A percentile compares a stretch with the other conserved stretches of the same genome.
These are phyloP conservation scores for Lycaena phlaeas DNA, from an alignment of 2,888 invertebrate genomes.

Conservation along the genomic window DNA sequence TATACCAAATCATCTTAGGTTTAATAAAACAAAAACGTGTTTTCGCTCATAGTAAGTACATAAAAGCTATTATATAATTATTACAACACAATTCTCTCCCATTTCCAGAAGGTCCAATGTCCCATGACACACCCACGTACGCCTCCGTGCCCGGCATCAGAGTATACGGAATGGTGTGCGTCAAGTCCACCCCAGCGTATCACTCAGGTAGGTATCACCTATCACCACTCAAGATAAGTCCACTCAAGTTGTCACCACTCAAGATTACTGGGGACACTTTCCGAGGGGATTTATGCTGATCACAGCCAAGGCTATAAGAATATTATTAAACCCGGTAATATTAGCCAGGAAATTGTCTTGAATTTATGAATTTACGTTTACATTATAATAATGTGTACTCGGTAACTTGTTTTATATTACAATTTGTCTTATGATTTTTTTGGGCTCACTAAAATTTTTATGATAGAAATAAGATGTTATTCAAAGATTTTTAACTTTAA, in stretches of 20 bases:
- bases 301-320: not conserved
- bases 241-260: too few relatives aligned
- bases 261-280: too few relatives aligned
- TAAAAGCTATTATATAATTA: too few relatives aligned
- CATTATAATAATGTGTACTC: not conserved
- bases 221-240: not conserved
- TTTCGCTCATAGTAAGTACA: too few relatives aligned
- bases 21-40: too few relatives aligned
- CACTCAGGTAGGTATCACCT: conserved; percentile 26
- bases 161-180: conserved; percentile 96
- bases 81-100: too few relatives aligned
- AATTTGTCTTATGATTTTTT: too few relatives aligned
- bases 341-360: conserved; percentile 1
- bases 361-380: conserved; percentile 1
- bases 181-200: conserved; percentile 65
- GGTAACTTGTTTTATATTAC: too few relatives aligned
- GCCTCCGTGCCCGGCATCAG: conserved; percentile 94
- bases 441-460: too few relatives aligned
- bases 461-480: too few relatives aligned
- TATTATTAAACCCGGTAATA: conserved; percentile 2
- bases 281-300: conserved; percentile 1
- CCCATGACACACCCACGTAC: conserved; percentile 94
- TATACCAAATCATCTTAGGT: too few relatives aligned
- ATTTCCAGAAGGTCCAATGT: conserved; percentile 92
- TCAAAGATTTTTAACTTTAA: too few relatives aligned